Percentiles rank a stretch among this genome's conserved stretches.
These are phyloP conservation scores for Eilema sororculum DNA, from an alignment of 2,888 invertebrate genomes.

Conservation along the genomic window DNA sequence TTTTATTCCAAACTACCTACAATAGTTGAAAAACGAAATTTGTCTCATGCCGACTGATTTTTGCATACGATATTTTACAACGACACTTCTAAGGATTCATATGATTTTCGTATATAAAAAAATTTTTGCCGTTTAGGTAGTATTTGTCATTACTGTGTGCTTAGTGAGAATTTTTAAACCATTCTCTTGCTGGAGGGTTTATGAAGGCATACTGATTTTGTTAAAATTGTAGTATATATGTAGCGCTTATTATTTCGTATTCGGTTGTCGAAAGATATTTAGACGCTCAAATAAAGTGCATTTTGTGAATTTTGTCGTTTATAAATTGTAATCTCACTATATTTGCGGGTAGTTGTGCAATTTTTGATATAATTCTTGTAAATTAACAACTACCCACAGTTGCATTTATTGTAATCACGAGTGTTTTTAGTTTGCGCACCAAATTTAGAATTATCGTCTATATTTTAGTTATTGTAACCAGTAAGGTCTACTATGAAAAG, in stretches of 20 bases:
- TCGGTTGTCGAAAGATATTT: neutral
- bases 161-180: neutral
- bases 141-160: neutral
- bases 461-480: conserved; percentile 37
- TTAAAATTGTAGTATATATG: neutral
- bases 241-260: neutral
- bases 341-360: conserved; percentile 4
- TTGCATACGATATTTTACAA: neutral
- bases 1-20: neutral
- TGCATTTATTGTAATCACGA: conserved; percentile 47
- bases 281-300: conserved; percentile 45
- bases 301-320: conserved; percentile 33
- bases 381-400: conserved; percentile 22
- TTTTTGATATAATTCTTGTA: neutral
- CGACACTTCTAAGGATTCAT: neutral
- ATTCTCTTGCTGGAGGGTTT: too few species aligned
- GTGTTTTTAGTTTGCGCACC: conserved; percentile 54
- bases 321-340: conserved; percentile 33
- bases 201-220: neutral
- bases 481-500: neutral
- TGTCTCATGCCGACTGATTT: too few species aligned
- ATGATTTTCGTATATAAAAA: neutral
- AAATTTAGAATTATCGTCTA: conserved; percentile 49
- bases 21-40: neutral
- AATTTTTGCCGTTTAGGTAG: neutral